These are phyloP conservation scores for Enteromius paludinosus DNA, from an alignment of 2,797 vertebrate genomes.

Conservation along the genomic window DNA sequence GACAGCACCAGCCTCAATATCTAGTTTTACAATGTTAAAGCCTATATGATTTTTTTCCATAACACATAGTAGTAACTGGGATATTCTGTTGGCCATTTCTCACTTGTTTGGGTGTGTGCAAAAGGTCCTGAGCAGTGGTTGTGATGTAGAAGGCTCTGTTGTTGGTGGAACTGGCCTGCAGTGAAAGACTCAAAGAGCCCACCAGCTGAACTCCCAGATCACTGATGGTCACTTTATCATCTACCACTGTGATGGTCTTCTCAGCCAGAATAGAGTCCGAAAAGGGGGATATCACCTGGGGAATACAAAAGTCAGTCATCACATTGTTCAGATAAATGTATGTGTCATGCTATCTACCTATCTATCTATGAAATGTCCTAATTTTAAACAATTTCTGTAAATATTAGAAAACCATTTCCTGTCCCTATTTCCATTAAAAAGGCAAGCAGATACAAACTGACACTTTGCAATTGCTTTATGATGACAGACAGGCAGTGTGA, in stretches of 20 bases:
- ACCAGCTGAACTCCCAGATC: constrained; percentile 92
- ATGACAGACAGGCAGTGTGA: constrained; percentile 69
- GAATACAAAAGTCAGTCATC: neutral
- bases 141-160: constrained; percentile 85
- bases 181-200: constrained; percentile 84
- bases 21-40: neutral
- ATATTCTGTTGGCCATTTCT: neutral
- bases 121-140: constrained; percentile 84
- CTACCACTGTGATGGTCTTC: constrained; percentile 91
- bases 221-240: constrained; percentile 92
- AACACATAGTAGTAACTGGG: neutral
- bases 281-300: constrained; percentile 92
- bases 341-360: no score
- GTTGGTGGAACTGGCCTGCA: constrained; percentile 83
- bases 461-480: constrained; percentile 15
- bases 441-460: constrained; percentile 13
- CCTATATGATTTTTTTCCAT: neutral
- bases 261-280: constrained; percentile 97
- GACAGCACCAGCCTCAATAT: neutral
- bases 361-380: neutral
- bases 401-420: neutral
- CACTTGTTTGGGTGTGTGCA: constrained; percentile 89
- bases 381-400: neutral
- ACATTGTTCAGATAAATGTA: neutral
- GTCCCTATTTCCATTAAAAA: neutral